Evolutionary conservation across 2,888 invertebrate species (phyloP).

Genomic region (Synanthedon myopaeformis): DNA sequence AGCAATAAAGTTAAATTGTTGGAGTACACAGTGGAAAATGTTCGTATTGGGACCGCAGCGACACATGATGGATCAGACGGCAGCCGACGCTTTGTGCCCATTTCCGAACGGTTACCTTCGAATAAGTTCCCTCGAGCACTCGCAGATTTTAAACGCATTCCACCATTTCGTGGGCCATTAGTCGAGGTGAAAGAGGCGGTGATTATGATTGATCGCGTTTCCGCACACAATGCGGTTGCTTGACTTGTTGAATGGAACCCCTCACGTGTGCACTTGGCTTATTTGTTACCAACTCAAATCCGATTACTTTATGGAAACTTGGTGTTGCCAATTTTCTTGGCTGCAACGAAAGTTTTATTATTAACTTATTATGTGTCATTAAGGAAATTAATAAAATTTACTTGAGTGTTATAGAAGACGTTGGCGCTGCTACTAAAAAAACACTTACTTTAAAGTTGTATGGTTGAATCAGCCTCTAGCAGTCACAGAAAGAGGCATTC

Average conservation of each 20-base stretch:
- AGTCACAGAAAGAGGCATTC: too few species aligned
- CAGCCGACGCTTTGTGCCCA: slow-evolving; percentile 45
- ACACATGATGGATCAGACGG: slow-evolving; percentile 60
- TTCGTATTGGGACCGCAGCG: slow-evolving; percentile 13
- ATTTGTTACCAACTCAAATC: slow-evolving; percentile 37
- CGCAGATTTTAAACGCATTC: slow-evolving; percentile 66
- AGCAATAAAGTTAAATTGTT: too few species aligned
- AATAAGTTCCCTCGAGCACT: slow-evolving; percentile 47
- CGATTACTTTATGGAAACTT: slow-evolving; percentile 1
- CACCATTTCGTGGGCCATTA: slow-evolving; percentile 66
- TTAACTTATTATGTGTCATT: too few species aligned
- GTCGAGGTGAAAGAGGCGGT: slow-evolving; percentile 63
- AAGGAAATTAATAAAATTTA: too few species aligned
- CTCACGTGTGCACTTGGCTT: slow-evolving; percentile 48
- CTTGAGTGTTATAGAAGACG: too few species aligned
- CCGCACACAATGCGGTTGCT: slow-evolving; percentile 43
- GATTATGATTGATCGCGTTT: slow-evolving; percentile 65
- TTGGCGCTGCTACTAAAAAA: too few species aligned
- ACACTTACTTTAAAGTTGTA: too few species aligned
- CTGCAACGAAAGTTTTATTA: neutral
- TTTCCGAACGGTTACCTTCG: slow-evolving; percentile 63
- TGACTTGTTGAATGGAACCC: slow-evolving; percentile 60
- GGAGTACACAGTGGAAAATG: too few species aligned
- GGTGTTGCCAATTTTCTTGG: neutral
- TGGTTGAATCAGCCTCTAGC: too few species aligned